These are phyloP conservation scores for Varanus salvator DNA, from an alignment of 2,113 vertebrate genomes.

Conservation along the genomic window DNA sequence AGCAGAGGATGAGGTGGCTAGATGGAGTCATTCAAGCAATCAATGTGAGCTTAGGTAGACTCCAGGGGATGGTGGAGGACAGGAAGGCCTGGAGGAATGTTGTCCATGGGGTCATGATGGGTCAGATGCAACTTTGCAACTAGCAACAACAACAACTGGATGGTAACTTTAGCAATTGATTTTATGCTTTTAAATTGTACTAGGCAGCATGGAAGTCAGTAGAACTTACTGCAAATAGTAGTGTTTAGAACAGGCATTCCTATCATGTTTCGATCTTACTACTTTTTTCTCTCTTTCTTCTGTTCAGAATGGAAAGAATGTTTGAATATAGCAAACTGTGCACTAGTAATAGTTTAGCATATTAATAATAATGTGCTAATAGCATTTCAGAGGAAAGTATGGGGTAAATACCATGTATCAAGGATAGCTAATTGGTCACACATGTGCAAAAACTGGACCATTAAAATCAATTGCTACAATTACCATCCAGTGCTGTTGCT, in stretches of 20 bases:
- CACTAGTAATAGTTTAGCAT: not conserved
- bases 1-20: no score
- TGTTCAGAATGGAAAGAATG: not conserved
- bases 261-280: not conserved
- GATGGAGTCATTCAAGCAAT: no score
- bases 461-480: not conserved
- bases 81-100: no score
- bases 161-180: constrained; percentile 6
- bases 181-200: not conserved
- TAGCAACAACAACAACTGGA: not conserved
- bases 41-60: no score
- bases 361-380: not conserved
- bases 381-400: not conserved
- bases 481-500: not conserved
- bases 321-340: not conserved
- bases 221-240: not conserved
- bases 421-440: not conserved
- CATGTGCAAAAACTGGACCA: not conserved
- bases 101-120: no score
- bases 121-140: no score
- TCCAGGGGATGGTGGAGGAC: no score
- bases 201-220: not conserved
- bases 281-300: not conserved
- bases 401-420: not conserved
- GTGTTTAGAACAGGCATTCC: not conserved